Conservation (phyloP, 2,797 vertebrate genomes). For the Zenarchopterus dispar region DNA sequence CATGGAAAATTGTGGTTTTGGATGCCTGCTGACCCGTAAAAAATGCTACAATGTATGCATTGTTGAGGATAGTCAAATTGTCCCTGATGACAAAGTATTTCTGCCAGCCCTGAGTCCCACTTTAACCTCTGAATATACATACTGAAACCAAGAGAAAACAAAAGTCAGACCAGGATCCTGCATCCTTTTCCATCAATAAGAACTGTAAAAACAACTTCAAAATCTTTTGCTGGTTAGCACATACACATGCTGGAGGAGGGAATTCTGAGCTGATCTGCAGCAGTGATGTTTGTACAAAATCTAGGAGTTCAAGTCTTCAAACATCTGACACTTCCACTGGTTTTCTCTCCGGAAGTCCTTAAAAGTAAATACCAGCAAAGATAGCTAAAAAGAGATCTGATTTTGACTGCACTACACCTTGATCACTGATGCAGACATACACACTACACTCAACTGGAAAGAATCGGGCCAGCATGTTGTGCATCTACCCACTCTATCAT, state of each 20-base stretch:
- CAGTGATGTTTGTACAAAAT: slow-evolving; percentile 66
- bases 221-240: slow-evolving; percentile 39
- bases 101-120: neutral
- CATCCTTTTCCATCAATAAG: slow-evolving; percentile 44
- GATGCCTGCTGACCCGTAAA: no score
- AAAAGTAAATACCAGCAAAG: slow-evolving; percentile 68
- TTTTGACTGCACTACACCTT: slow-evolving; percentile 45
- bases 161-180: slow-evolving; percentile 39
- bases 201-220: slow-evolving; percentile 65
- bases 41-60: no score
- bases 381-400: slow-evolving; percentile 49
- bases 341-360: slow-evolving; percentile 69
- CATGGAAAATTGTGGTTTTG: no score
- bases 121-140: neutral
- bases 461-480: slow-evolving; percentile 15
- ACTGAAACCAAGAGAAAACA: slow-evolving; percentile 30
- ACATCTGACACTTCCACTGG: slow-evolving; percentile 67
- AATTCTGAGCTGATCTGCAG: slow-evolving; percentile 51
- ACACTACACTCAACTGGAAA: slow-evolving; percentile 4
- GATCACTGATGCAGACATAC: slow-evolving; percentile 47
- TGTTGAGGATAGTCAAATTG: neutral
- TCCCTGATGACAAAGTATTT: neutral
- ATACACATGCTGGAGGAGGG: slow-evolving; percentile 27
- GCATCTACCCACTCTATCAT: slow-evolving; percentile 47
- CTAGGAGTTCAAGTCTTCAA: slow-evolving; percentile 61